Conservation (phyloP, 2,797 vertebrate genomes). For the Chelon auratus region DNA sequence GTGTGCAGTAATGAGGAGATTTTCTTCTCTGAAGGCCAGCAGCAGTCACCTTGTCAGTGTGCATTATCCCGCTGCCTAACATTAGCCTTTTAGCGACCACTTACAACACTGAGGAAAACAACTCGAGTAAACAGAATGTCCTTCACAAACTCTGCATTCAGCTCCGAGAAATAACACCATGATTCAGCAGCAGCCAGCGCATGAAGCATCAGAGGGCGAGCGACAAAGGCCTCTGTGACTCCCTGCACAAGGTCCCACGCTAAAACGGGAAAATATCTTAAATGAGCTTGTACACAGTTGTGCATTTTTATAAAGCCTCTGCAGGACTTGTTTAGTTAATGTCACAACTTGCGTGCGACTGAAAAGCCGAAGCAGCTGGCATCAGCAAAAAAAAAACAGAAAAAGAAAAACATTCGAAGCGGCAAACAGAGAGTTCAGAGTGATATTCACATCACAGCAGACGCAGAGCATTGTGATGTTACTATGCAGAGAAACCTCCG, state of each 20-base stretch:
- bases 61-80: slow-evolving; percentile 44
- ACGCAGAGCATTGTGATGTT: slow-evolving; percentile 29
- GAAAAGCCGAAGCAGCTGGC: slow-evolving; percentile 2
- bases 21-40: slow-evolving; percentile 46
- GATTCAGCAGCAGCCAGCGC: slow-evolving; percentile 21
- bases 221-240: background rate
- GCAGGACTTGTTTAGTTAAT: slow-evolving; percentile 19
- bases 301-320: background rate
- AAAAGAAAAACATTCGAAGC: too few relatives aligned
- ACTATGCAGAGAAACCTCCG: slow-evolving; percentile 37
- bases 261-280: background rate
- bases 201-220: too few relatives aligned
- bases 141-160: slow-evolving; percentile 49
- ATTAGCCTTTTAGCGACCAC: slow-evolving; percentile 47
- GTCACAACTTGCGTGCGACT: slow-evolving; percentile 10
- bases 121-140: slow-evolving; percentile 43
- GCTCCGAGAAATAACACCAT: slow-evolving; percentile 9
- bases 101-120: slow-evolving; percentile 27
- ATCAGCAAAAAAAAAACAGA: background rate
- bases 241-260: background rate
- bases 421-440: background rate
- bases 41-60: slow-evolving; percentile 67
- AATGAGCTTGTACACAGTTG: background rate
- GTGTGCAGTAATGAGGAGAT: slow-evolving; percentile 43
- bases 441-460: slow-evolving; percentile 42